phyloP scores from a whole-genome alignment of 2,113 vertebrate genomes.

The Conger conger region DNA sequence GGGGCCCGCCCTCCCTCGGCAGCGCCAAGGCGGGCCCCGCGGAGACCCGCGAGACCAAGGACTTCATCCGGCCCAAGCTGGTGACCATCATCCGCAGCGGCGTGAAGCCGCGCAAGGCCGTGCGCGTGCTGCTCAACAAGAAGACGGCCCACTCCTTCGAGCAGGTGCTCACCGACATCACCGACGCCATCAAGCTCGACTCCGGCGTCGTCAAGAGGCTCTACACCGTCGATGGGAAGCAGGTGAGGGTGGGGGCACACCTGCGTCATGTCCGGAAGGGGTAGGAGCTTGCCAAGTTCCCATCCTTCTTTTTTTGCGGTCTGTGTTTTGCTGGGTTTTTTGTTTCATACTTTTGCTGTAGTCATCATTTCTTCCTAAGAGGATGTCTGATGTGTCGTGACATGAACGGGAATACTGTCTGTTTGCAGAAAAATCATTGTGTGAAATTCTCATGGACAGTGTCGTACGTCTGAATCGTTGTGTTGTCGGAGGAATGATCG shows the following conservation, averaged over 20 bases:
- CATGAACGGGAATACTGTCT: too few relatives aligned
- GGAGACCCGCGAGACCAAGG: conserved; percentile 83
- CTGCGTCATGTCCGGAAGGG: too few relatives aligned
- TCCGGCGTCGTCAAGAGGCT: conserved; percentile 90
- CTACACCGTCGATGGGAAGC: conserved; percentile 93
- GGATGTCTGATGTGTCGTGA: too few relatives aligned
- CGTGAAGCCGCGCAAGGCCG: conserved; percentile 93
- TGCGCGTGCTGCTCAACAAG: conserved; percentile 95
- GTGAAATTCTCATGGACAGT: too few relatives aligned
- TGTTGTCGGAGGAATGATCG: too few relatives aligned
- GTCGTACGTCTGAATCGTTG: too few relatives aligned
- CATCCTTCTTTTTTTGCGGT: too few relatives aligned
- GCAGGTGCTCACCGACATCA: conserved; percentile 95
- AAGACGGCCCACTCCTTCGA: conserved; percentile 97
- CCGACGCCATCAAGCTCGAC: conserved; percentile 95
- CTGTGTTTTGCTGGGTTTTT: too few relatives aligned
- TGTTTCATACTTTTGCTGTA: too few relatives aligned
- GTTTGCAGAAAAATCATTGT: too few relatives aligned
- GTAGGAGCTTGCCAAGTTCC: too few relatives aligned
- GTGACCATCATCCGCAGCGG: conserved; percentile 96
- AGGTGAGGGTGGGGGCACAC: conserved; percentile 63
- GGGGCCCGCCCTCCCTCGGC: conserved; percentile 79
- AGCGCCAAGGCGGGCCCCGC: conserved; percentile 73
- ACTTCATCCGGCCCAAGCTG: conserved; percentile 96
- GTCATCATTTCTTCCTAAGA: too few relatives aligned